Conservation (phyloP, 2,797 vertebrate genomes). For the Enteromius radiatus region DNA sequence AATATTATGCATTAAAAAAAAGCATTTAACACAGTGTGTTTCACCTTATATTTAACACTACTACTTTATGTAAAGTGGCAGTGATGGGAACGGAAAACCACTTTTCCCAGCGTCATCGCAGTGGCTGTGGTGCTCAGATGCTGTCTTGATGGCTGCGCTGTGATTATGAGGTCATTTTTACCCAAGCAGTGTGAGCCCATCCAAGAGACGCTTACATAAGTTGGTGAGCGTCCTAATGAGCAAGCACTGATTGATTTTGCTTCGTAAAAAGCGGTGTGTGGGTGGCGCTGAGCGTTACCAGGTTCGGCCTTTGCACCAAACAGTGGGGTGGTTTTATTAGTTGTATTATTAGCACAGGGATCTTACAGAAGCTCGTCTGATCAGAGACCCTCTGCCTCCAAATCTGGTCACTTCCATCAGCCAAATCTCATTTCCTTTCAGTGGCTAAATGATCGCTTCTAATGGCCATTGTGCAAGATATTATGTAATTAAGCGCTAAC, state of each 20-base stretch:
- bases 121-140: conserved; percentile 50
- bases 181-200: conserved; percentile 79
- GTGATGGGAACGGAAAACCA: conserved; percentile 46
- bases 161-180: conserved; percentile 84
- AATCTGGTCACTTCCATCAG: conserved; percentile 74
- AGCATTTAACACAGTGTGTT: background rate
- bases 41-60: background rate
- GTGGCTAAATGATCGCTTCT: conserved; percentile 76
- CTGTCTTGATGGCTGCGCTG: conserved; percentile 76
- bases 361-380: conserved; percentile 69
- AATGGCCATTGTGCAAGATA: conserved; percentile 76
- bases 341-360: conserved; percentile 62
- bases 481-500: conserved; percentile 80
- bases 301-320: conserved; percentile 56
- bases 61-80: conserved; percentile 45
- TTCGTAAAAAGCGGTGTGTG: conserved; percentile 65
- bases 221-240: conserved; percentile 85
- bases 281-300: conserved; percentile 59
- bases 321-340: conserved; percentile 62
- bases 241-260: conserved; percentile 84
- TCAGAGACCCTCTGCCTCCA: conserved; percentile 73
- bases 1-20: background rate
- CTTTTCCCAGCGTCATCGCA: conserved; percentile 32
- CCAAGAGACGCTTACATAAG: conserved; percentile 84
- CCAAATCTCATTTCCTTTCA: conserved; percentile 75